phyloP scores from a whole-genome alignment of 2,888 invertebrate genomes.

The Mythimna ferrago region DNA sequence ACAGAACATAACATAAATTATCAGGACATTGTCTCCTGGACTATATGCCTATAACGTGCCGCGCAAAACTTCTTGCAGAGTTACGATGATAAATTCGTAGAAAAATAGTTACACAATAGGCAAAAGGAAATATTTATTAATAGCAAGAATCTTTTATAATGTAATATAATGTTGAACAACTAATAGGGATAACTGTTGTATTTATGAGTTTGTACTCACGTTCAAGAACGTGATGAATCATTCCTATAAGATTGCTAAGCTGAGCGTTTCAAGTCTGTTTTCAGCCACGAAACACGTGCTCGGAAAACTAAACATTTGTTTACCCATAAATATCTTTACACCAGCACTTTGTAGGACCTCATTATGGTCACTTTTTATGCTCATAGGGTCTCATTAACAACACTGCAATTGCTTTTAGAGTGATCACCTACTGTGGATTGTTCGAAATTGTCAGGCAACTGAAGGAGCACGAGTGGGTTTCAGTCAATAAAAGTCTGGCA shows the following conservation, averaged over 20 bases:
- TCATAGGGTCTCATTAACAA: too few relatives aligned
- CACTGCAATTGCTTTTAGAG: too few relatives aligned
- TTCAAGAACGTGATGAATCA: background rate
- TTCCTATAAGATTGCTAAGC: background rate
- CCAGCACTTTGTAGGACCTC: too few relatives aligned
- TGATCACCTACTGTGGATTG: too few relatives aligned
- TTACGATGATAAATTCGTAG: conserved; percentile 31
- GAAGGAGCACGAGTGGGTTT: too few relatives aligned
- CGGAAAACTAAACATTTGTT: background rate
- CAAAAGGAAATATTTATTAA: conserved; percentile 29
- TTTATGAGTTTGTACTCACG: background rate
- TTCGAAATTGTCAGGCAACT: too few relatives aligned
- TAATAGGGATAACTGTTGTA: background rate
- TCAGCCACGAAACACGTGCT: background rate
- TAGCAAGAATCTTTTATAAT: conserved; percentile 2
- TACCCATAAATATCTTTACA: background rate
- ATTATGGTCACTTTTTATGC: too few relatives aligned
- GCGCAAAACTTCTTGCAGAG: conserved; percentile 20
- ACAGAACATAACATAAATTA: conserved; percentile 1
- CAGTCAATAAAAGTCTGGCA: too few relatives aligned
- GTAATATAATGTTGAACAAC: background rate
- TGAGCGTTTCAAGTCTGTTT: background rate
- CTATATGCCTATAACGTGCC: conserved; percentile 22
- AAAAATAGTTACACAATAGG: conserved; percentile 27
- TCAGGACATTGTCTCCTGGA: conserved; percentile 26